These are phyloP conservation scores for Phortica okadai DNA, from an alignment of 2,888 invertebrate genomes.

Conservation along the genomic window DNA sequence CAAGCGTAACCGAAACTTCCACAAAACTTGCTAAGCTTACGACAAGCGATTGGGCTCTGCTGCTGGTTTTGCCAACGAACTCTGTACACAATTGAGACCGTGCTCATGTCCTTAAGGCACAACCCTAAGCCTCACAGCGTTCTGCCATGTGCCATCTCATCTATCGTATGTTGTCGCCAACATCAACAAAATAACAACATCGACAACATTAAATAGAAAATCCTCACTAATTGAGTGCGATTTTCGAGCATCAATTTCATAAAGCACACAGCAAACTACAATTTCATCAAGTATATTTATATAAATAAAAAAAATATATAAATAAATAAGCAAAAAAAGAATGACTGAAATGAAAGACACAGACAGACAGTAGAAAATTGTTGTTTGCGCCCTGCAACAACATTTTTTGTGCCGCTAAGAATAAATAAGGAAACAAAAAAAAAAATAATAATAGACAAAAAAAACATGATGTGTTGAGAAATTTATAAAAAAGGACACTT, in stretches of 20 bases:
- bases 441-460: neutral
- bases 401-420: neutral
- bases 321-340: neutral
- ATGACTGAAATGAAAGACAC: neutral
- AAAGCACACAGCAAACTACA: constrained; percentile 55
- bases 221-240: constrained; percentile 70
- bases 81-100: neutral
- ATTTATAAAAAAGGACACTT: neutral
- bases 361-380: constrained; percentile 2
- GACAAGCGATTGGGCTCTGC: neutral
- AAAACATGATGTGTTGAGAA: neutral
- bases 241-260: constrained; percentile 71
- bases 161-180: constrained; percentile 2
- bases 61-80: neutral
- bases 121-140: too few species aligned
- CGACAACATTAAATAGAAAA: constrained; percentile 67
- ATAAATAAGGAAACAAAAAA: neutral
- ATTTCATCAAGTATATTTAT: constrained; percentile 55
- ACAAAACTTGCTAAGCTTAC: constrained; percentile 36
- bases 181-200: constrained; percentile 12
- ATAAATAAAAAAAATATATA: constrained; percentile 5
- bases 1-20: constrained; percentile 52
- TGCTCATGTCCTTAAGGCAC: neutral
- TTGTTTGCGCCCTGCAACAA: neutral
- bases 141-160: constrained; percentile 17